Percentiles rank a stretch among this genome's conserved stretches.
These are phyloP conservation scores for Drosophila tsacasi DNA, from an alignment of 1,140 invertebrate genomes.

Conservation along the genomic window DNA sequence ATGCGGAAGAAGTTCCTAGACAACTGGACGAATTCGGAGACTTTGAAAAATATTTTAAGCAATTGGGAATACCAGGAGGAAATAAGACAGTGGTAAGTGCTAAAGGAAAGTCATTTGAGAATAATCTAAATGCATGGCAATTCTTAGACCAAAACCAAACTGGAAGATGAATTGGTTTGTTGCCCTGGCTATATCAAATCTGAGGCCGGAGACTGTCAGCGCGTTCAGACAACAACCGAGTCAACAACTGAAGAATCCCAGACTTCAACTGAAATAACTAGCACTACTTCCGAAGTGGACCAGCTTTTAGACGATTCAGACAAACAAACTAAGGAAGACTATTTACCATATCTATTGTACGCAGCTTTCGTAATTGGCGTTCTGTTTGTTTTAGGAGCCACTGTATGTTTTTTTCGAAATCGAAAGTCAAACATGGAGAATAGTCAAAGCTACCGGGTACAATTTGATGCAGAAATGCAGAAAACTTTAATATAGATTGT, in stretches of 20 bases:
- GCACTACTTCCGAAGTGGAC: too few species aligned
- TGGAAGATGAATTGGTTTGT: conserved; percentile 24
- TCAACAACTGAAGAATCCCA: not conserved
- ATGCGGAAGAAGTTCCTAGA: not conserved
- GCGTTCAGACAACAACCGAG: not conserved
- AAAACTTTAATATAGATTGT: not conserved
- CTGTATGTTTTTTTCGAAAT: not conserved
- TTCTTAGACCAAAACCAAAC: conserved; percentile 34
- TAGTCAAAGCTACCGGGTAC: not conserved
- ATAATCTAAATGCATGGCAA: not conserved
- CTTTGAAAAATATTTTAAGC: conserved; percentile 4
- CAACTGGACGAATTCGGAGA: not conserved
- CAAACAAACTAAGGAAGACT: too few species aligned
- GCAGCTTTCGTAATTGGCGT: not conserved
- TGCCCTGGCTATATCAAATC: conserved; percentile 37
- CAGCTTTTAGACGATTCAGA: too few species aligned
- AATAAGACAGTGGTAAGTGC: conserved; percentile 18
- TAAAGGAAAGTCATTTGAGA: not conserved
- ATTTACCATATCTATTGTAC: not conserved
- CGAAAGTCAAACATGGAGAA: not conserved
- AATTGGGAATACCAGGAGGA: conserved; percentile 3
- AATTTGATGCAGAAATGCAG: conserved; percentile 5
- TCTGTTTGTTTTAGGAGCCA: not conserved
- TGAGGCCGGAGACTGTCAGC: conserved; percentile 8
- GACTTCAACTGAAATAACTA: not conserved